Base-by-base conservation (phyloP, 2,113 vertebrate species). In the Larimichthys polyactis region DNA sequence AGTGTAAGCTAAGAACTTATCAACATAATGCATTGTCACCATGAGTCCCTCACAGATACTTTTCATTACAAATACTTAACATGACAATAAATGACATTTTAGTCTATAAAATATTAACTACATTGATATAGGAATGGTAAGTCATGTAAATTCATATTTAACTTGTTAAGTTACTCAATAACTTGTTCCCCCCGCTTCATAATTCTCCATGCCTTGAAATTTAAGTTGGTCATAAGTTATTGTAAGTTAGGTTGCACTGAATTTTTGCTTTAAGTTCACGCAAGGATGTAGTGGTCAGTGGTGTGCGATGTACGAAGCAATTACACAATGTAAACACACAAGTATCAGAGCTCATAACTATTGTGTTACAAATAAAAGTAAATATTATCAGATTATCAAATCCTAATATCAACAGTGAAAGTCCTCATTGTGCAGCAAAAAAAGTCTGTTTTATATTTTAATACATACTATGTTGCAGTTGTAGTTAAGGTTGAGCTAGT, bases 1-100 rank as follows among this genome's bases (percentile, higher is more conserved):
- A 65, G 76, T 87, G 70, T 71, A 80, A 51, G 5, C 63, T 70
- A 58, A 69, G 59, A 79, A 32, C 27, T 59, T 22, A 22, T 59
- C 16, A 52, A 40, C 16, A 57, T 73, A 24, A 70, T 69, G 46
- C 29, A 63, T 64, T 62, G 71, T 54, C 44, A 54, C 27, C 36
- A 3, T 8, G 65, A 70, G 51, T 52, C 43, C n/a, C 20, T 5
- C 22, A 11, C 36, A 68, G 36, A 66, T n/a, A 66, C 4, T 11
- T 17, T 40, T n/a, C 52, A 67, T 14, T 54, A 4, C 2, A 20
- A 65, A 52, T 22, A 7, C 29, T 24, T 43, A 40, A 40, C 36
- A n/a, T 19, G 22, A 52, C 0, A 4, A 52, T 59, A 52, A 36
- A 22, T 57, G 1, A 29, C 36, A 14, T 48, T 40, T 71, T 20